phyloP scores from a whole-genome alignment of 2,113 vertebrate species.

The Chaetodon auriga region DNA sequence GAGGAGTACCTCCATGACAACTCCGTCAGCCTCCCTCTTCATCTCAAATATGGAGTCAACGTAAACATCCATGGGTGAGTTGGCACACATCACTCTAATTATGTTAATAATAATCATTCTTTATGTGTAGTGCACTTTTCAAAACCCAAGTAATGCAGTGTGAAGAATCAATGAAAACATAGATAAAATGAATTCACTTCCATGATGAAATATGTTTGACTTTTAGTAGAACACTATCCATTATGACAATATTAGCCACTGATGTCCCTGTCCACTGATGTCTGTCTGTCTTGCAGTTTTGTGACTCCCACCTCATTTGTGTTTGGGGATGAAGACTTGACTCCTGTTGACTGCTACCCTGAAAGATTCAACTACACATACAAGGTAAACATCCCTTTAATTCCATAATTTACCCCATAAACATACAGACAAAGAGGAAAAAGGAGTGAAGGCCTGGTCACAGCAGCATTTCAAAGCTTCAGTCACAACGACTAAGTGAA shows the following conservation, averaged over 20 bases:
- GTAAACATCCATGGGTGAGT: slow-evolving; percentile 91
- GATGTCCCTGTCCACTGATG: background rate
- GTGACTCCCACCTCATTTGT: slow-evolving; percentile 89
- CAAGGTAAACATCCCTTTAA: slow-evolving; percentile 75
- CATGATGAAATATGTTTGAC: too few relatives aligned
- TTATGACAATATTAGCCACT: background rate
- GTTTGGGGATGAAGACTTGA: slow-evolving; percentile 86
- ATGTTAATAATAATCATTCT: too few relatives aligned
- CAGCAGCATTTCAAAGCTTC: too few relatives aligned
- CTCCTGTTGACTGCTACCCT: slow-evolving; percentile 83
- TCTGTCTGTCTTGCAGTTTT: slow-evolving; percentile 79
- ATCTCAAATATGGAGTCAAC: slow-evolving; percentile 89
- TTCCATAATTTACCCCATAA: too few relatives aligned
- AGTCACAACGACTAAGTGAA: too few relatives aligned
- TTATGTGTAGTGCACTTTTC: too few relatives aligned
- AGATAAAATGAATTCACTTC: too few relatives aligned
- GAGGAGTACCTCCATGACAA: slow-evolving; percentile 84
- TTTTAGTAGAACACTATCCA: background rate
- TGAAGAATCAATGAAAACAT: too few relatives aligned
- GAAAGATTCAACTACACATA: slow-evolving; percentile 94
- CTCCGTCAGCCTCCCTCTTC: slow-evolving; percentile 79
- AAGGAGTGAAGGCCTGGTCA: too few relatives aligned
- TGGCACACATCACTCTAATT: too few relatives aligned
- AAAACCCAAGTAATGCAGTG: too few relatives aligned
- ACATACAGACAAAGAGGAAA: too few relatives aligned